phyloP scores from a whole-genome alignment of 2,888 invertebrate species.

The Elgonia sp. region DNA sequence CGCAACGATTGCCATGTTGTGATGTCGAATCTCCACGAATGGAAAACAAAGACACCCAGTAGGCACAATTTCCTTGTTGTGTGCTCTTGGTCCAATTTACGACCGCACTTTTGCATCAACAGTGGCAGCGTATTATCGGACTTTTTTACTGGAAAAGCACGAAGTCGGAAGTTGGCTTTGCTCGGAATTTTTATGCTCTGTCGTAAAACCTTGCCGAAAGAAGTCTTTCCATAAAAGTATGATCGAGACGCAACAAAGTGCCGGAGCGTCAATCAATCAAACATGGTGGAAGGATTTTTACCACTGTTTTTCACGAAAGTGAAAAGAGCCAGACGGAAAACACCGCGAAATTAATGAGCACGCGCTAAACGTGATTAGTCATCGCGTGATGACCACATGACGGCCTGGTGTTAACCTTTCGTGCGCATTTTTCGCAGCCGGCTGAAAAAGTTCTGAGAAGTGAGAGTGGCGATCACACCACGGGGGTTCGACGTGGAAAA shows the following conservation, averaged over 20 bases:
- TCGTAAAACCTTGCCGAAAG: slow-evolving; percentile 34
- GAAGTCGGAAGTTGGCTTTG: slow-evolving; percentile 36
- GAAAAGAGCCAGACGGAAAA: slow-evolving; percentile 49
- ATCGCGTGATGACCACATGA: slow-evolving; percentile 61
- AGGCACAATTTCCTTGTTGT: slow-evolving; percentile 34
- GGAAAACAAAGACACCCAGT: slow-evolving; percentile 64
- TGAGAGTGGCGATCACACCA: slow-evolving; percentile 83
- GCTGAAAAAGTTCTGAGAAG: slow-evolving; percentile 82
- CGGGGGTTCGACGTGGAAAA: slow-evolving; percentile 83
- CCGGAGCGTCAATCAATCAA: slow-evolving; percentile 58
- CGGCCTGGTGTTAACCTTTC: slow-evolving; percentile 67
- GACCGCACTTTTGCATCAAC: slow-evolving; percentile 52
- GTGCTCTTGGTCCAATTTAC: slow-evolving; percentile 52
- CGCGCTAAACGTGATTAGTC: slow-evolving; percentile 64
- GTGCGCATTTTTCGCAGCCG: slow-evolving; percentile 81
- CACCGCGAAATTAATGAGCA: slow-evolving; percentile 59
- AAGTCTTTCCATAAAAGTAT: slow-evolving; percentile 43
- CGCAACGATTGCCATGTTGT: slow-evolving; percentile 58
- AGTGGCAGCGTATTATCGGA: slow-evolving; percentile 53
- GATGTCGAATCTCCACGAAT: slow-evolving; percentile 43
- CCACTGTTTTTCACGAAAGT: slow-evolving; percentile 34
- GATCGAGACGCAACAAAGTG: slow-evolving; percentile 43
- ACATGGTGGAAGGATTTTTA: slow-evolving; percentile 16
- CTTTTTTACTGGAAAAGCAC: slow-evolving; percentile 48
- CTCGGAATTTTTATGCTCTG: slow-evolving; percentile 42